phyloP scores from a whole-genome alignment of 2,888 invertebrate species.

The Asteroscopus sphinx region DNA sequence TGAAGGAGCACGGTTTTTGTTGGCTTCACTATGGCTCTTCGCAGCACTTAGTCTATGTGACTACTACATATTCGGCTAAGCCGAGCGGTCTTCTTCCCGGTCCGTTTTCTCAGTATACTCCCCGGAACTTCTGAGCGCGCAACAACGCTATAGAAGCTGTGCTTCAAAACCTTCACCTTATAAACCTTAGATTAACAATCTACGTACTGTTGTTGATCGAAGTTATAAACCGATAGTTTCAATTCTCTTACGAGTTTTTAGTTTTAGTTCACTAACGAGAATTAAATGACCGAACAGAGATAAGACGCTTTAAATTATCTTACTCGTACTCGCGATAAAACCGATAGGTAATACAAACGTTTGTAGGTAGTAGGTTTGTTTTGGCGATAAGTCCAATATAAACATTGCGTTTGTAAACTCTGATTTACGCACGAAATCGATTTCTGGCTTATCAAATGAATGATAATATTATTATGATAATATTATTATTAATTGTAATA shows the following conservation, averaged over 20 bases:
- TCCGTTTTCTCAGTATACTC: too few species aligned
- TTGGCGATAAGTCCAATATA: conserved; percentile 33
- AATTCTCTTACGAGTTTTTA: conserved; percentile 22
- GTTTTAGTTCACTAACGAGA: conserved; percentile 38
- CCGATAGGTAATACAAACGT: conserved; percentile 18
- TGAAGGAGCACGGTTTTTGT: too few species aligned
- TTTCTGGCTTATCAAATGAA: conserved; percentile 34
- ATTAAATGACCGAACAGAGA: conserved; percentile 39
- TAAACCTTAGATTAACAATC: too few species aligned
- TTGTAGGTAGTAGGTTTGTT: conserved; percentile 23
- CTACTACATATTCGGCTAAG: too few species aligned
- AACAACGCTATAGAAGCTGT: too few species aligned
- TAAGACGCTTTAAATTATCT: conserved; percentile 41
- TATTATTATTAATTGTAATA: too few species aligned
- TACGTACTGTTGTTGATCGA: too few species aligned
- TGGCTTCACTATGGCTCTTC: too few species aligned
- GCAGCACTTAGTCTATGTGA: too few species aligned
- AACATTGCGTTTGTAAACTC: conserved; percentile 19
- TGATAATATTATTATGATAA: conserved; percentile 36
- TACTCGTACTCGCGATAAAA: conserved; percentile 39
- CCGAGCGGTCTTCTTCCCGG: too few species aligned
- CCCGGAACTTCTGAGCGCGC: too few species aligned
- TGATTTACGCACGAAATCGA: conserved; percentile 15
- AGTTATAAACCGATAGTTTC: background rate
- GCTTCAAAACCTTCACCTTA: too few species aligned